Base-by-base conservation (phyloP, 1,140 invertebrate genomes). In the Rhynchophorus ferrugineus region DNA sequence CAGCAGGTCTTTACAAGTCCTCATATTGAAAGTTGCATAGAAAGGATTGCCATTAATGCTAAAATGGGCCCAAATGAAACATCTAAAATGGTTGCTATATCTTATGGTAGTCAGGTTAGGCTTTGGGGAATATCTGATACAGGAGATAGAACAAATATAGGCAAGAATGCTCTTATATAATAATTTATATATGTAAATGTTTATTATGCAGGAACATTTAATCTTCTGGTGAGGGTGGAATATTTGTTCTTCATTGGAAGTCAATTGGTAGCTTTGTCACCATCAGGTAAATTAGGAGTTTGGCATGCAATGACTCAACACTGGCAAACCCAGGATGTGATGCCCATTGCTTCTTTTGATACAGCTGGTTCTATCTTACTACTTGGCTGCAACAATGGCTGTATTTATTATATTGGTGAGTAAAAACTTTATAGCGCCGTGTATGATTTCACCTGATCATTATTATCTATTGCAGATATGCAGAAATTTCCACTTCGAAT, bases 271-370 rank as follows among this genome's bases (percentile, higher is more conserved):
- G 95, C 94, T 2, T 74, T 98, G 13, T 95, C 92, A 33, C 80
- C 87, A 2, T 84, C 85, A 16, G 95, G 95, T n/a, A 97, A 97
- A 75, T 92, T 97, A 52, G 95, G 95, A 5, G 94, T 99, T 13
- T 98, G 94, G 94, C 94, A 98, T 73, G 90, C 93, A 0, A 96
- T 95, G 84, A 96, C 93, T 0, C 93, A 96, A 62, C 92, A 98
- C 71, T 98, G 95, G 92, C 87, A 96, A 75, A 93, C 93, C 37
- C 93, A 95, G 72, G 92, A 97, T 73, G 87, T 97, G 18, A 85
- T 93, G 29, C 87, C 91, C 1, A 91, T 98, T 22, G 84, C 92
- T 11, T 95, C 93, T 1, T 94, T 95, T 70, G 94, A 97, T 68
- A 95, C 91, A 1, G 94, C 95, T 38, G 94, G 95, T 0, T 96